Conservation (phyloP, 2,113 vertebrate genomes). For the Progne subis region DNA sequence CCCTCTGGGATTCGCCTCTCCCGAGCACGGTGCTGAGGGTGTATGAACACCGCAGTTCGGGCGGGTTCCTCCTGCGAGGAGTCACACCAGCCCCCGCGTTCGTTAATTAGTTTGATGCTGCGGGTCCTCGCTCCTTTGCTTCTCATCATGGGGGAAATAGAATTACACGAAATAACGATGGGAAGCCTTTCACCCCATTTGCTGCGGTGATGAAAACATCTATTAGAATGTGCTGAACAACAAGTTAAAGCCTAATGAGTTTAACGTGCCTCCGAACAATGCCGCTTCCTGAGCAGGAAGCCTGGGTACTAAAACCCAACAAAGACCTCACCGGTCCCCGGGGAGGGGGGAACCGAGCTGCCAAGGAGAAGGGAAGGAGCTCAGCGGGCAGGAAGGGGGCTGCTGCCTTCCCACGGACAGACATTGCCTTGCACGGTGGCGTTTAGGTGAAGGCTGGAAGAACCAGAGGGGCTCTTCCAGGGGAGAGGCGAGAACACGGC, state of each 20-base stretch:
- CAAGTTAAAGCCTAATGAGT: neutral
- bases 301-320: neutral
- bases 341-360: neutral
- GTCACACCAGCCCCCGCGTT: neutral
- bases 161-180: neutral
- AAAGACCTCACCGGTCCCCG: neutral
- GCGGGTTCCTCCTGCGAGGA: neutral
- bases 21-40: neutral
- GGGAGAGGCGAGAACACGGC: fast-evolving
- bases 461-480: no score
- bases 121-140: neutral
- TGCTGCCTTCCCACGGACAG: fast-evolving
- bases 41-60: neutral
- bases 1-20: neutral
- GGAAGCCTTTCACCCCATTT: conserved; percentile 1
- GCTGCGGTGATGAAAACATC: neutral
- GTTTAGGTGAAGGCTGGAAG: no score
- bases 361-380: neutral
- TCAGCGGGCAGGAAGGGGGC: fast-evolving
- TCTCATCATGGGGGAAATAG: neutral
- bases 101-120: neutral
- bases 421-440: no score
- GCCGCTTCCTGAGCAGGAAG: conserved; percentile 20
- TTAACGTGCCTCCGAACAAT: neutral
- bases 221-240: neutral